Conservation (phyloP, 2,113 vertebrate genomes). For the Malurus elegans region DNA sequence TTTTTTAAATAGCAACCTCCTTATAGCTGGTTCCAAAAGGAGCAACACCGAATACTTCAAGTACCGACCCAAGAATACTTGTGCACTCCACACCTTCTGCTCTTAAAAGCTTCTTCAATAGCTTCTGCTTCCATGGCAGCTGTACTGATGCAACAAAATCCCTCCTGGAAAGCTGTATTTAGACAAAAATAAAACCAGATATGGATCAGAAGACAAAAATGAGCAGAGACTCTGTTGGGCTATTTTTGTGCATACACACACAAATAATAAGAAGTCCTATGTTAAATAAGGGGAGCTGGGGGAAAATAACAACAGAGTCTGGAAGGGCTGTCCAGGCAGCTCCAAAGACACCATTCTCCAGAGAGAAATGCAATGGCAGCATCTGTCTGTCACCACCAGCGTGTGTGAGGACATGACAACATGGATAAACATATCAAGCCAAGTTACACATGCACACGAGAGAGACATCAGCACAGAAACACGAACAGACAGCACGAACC, state of each 20-base stretch:
- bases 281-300: not conserved
- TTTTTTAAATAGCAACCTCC: not conserved
- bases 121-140: constrained; percentile 2
- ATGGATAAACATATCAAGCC: not conserved
- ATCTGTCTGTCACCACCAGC: not conserved
- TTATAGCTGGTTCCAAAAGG: not conserved
- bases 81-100: not conserved
- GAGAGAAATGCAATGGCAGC: not conserved
- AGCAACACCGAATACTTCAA: not conserved
- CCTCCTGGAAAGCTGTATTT: not conserved
- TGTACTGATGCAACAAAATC: not conserved
- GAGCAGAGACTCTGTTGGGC: not conserved
- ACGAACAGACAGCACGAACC: not conserved
- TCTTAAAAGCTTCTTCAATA: not conserved
- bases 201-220: not conserved
- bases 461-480: not conserved
- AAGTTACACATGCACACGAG: not conserved
- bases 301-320: not conserved
- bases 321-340: not conserved
- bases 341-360: not conserved
- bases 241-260: not conserved
- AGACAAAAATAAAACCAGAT: not conserved
- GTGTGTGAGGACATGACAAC: not conserved
- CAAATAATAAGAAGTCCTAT: not conserved
- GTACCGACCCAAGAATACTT: not conserved